Evolutionary conservation across 2,797 vertebrate genomes (phyloP).

Genomic region (Pangasius krempfi): DNA sequence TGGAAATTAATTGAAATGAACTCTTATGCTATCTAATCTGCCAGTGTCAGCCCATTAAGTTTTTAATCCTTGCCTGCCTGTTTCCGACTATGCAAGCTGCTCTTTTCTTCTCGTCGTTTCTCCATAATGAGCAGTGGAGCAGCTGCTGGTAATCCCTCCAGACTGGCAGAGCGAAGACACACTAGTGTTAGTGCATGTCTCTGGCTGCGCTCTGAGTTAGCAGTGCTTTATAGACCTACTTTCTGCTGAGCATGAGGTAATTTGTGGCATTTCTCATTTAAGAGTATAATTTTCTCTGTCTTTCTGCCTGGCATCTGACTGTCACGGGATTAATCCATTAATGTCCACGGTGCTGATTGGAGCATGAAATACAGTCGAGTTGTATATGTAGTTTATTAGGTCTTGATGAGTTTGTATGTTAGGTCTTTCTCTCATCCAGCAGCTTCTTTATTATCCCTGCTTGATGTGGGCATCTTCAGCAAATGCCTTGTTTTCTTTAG

Average conservation of each 20-base stretch:
- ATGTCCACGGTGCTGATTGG: not conserved
- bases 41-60: not conserved
- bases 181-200: conserved; percentile 4
- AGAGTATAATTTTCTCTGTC: not conserved
- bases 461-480: not conserved
- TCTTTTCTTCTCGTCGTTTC: not conserved
- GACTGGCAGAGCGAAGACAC: not conserved
- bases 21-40: not conserved
- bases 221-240: conserved; percentile 9
- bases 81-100: conserved; percentile 23
- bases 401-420: not conserved
- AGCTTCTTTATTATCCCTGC: too few relatives aligned
- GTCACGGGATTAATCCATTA: not conserved
- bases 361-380: not conserved
- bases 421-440: not conserved
- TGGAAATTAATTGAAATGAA: conserved; percentile 6
- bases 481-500: not conserved
- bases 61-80: conserved; percentile 11
- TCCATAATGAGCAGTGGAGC: conserved; percentile 24
- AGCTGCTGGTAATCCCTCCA: conserved; percentile 28
- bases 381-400: not conserved
- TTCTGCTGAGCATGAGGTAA: conserved; percentile 6
- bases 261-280: conserved; percentile 9
- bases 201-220: conserved; percentile 5
- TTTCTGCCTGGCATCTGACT: not conserved